Percentiles rank a stretch among this genome's conserved stretches.
phyloP scores from a whole-genome alignment of 2,888 invertebrate species.

The Listrodromus nycthemerus region DNA sequence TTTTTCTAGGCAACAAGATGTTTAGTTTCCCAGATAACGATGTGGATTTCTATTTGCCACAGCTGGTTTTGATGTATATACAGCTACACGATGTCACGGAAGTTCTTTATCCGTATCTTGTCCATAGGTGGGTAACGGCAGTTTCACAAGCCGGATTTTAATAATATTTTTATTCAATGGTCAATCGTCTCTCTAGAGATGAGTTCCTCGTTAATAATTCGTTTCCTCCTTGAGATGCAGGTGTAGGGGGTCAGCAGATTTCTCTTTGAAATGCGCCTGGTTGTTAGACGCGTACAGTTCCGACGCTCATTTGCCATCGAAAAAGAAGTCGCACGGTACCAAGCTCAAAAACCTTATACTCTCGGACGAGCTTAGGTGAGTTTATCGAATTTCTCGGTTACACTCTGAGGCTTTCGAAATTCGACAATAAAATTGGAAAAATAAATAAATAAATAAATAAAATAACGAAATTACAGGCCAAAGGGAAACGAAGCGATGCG shows the following conservation, averaged over 20 bases:
- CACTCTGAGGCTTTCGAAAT: neutral
- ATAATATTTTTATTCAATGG: constrained; percentile 15
- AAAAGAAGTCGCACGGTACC: constrained; percentile 91
- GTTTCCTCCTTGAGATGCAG: constrained; percentile 83
- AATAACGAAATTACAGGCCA: constrained; percentile 77
- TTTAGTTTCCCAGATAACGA: constrained; percentile 97
- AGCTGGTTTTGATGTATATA: constrained; percentile 99
- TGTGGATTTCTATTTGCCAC: constrained; percentile 99
- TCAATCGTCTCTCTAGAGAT: neutral
- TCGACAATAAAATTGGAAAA: neutral
- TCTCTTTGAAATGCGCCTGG: constrained; percentile 98
- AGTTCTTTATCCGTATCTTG: constrained; percentile 86
- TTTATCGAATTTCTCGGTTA: constrained; percentile 5
- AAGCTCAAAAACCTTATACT: constrained; percentile 91
- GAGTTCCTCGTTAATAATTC: constrained; percentile 28
- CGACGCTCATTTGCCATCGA: constrained; percentile 88
- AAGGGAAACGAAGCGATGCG: constrained; percentile 80
- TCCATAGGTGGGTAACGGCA: constrained; percentile 86
- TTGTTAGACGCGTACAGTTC: constrained; percentile 97
- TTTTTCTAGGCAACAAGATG: constrained; percentile 93
- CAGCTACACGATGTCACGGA: constrained; percentile 99
- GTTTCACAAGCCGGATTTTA: constrained; percentile 27
- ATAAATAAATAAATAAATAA: neutral
- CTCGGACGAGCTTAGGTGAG: constrained; percentile 87
- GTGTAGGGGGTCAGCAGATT: constrained; percentile 97